Conservation (phyloP, 2,888 invertebrate genomes). For the Eristalinus sepulchralis region DNA sequence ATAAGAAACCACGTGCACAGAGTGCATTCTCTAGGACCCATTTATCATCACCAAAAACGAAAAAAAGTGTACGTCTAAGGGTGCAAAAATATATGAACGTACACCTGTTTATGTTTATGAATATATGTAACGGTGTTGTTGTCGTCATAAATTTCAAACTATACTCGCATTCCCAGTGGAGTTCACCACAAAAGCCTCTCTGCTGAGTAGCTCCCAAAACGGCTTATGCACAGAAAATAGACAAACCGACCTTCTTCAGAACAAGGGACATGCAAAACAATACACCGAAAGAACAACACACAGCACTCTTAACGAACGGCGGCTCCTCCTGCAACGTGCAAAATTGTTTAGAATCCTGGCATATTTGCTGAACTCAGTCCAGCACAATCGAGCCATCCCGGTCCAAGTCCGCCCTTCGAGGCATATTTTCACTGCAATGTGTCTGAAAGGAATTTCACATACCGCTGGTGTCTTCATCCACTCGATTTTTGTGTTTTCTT, state of each 20-base stretch:
- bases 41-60: too few relatives aligned
- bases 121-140: too few relatives aligned
- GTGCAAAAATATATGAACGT: background rate
- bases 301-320: conserved; percentile 26
- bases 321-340: conserved; percentile 61
- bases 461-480: background rate
- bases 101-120: too few relatives aligned
- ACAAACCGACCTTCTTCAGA: background rate
- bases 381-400: background rate
- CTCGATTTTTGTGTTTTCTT: background rate
- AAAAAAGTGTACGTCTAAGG: too few relatives aligned
- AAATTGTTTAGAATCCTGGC: conserved; percentile 67
- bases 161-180: conserved; percentile 17
- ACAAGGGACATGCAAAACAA: conserved; percentile 1
- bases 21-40: too few relatives aligned
- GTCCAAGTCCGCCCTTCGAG: conserved; percentile 13
- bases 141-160: conserved; percentile 47
- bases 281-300: conserved; percentile 30
- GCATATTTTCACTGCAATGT: conserved; percentile 64
- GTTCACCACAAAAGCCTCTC: conserved; percentile 41
- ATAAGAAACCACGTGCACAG: too few relatives aligned
- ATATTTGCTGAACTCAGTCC: conserved; percentile 39
- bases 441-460: conserved; percentile 50
- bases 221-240: conserved; percentile 9
- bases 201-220: conserved; percentile 46